Evolutionary conservation across 2,888 invertebrate species (phyloP), one percentile per base, ranked within the genome.

Genomic region (Sisyra nigra): DNA sequence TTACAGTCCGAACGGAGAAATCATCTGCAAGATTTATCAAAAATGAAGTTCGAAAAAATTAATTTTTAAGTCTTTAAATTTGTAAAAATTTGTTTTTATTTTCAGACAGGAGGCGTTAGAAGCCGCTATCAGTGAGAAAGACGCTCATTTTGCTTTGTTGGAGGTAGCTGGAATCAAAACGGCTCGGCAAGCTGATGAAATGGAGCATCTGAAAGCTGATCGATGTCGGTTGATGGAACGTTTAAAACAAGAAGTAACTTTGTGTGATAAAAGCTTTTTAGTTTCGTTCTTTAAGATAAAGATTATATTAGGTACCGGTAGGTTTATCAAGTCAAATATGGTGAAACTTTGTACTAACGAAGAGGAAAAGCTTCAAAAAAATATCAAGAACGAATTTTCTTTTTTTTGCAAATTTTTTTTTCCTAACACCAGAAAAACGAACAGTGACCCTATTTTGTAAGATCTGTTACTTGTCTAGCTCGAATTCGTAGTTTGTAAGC

Each of bases 51-150:
- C 68, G 76, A 58, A 17, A 34, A 35, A 8, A 4, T 41, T 30
- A 8, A 9, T 14, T 33, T 6, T 8, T 7, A 30, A 30, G 8
- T 8, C 8, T 30, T 36, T 13, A 7, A 13, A 10, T 14, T 36
- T 36, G 13, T 14, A 36, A 36, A 3, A 13, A 1, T 15, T 14
- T 36, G 3, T 36, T 14, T 36, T 4, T 39, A 19, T 48, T 58
- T 59, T 14, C 59, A 89, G 89, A 58, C 80, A 85, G 63, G 87
- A 91, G 62, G 79, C 87, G 41, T 63, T 91, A 48, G 80, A 86
- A 62, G 76, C 80, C 46, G 79, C 82, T 3, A 79, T 91, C 47
- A 84, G 83, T 54, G 89, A 89, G 56, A 89, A 88, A 58, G 91
- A 92, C 60, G 80, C 87, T 9, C 82, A 85, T 60, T 73, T 92